Evolutionary conservation across 2,797 vertebrate genomes (phyloP).

Genomic region (Enoplosus armatus): DNA sequence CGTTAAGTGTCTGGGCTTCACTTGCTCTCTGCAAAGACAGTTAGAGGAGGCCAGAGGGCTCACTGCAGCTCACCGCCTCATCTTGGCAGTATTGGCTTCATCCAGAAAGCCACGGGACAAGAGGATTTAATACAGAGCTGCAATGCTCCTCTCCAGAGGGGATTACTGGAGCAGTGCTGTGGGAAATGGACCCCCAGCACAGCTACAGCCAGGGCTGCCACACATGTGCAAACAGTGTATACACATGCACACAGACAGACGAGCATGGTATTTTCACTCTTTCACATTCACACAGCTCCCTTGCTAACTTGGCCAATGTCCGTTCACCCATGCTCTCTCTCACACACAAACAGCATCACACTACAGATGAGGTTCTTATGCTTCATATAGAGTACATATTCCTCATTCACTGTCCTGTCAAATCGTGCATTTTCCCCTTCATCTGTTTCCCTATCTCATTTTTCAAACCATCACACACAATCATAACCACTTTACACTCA

Average conservation of each 20-base stretch:
- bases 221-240: conserved; percentile 17
- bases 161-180: conserved; percentile 77
- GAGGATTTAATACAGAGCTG: conserved; percentile 80
- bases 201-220: conserved; percentile 61
- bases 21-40: conserved; percentile 57
- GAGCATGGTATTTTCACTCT: conserved; percentile 27
- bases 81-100: conserved; percentile 73
- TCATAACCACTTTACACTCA: conserved; percentile 51
- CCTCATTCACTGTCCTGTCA: conserved; percentile 26
- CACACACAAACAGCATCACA: conserved; percentile 25
- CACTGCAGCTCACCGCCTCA: conserved; percentile 69
- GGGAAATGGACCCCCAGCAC: conserved; percentile 74
- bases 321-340: conserved; percentile 42
- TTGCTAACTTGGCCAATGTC: conserved; percentile 32
- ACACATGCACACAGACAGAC: conserved; percentile 14
- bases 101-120: conserved; percentile 77
- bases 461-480: conserved; percentile 53
- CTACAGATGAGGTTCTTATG: conserved; percentile 34
- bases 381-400: conserved; percentile 40
- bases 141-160: conserved; percentile 74
- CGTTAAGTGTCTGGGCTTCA: conserved; percentile 54
- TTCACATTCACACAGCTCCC: conserved; percentile 34
- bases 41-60: conserved; percentile 65
- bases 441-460: conserved; percentile 30
- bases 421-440: conserved; percentile 41